Base-by-base conservation (phyloP, 2,888 invertebrate species). In the Meandrusa payeni region DNA sequence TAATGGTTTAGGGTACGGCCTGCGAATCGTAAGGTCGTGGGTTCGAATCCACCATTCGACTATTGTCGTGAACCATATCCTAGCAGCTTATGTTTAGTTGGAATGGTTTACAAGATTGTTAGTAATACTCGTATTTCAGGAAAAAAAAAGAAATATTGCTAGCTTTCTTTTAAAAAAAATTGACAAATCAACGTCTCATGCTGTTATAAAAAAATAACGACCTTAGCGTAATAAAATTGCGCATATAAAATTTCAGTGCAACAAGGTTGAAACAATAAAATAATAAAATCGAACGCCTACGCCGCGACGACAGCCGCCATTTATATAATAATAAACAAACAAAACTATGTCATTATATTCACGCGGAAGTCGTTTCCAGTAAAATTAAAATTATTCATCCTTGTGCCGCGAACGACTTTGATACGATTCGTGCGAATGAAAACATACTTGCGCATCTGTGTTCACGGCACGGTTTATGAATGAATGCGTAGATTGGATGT, bases 241-340 rank as follows among this genome's bases (percentile, higher is more conserved):
- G 20, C 9, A 10, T 33, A 9, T 19, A 22, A 29, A 41, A 43
- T 31, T 31, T 10, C 37, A 26, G 7, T 19, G 6, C 11, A 26
- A 39, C 44, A 39, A 44, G 44, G 44, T 33, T 44, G 33, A 39
- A 39, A 44, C 39, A 44, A 44, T 44, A 44, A 23, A 39, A 44
- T 27, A 44, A 44, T 33, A 23, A 39, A 33, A 38, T 13, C 20
- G 23, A 26, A 39, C 27, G 22, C 44, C 27, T 17, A 39, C 38
- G 32, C 10, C n/a, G 33, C 22, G 32, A 33, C 27, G 26, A 43
- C 32, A 26, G 22, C 15, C 6, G 20, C n/a, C n/a, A 32, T 38
- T 32, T 26, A 17, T 22, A 22, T 41, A 22, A 31, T n/a, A 15
- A 17, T 34, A 39, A 39, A 27, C 27, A 38, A 32, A 33, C 38